These are phyloP conservation scores for Lophotriccus pileatus DNA, from an alignment of 2,797 vertebrate genomes.

Conservation along the genomic window DNA sequence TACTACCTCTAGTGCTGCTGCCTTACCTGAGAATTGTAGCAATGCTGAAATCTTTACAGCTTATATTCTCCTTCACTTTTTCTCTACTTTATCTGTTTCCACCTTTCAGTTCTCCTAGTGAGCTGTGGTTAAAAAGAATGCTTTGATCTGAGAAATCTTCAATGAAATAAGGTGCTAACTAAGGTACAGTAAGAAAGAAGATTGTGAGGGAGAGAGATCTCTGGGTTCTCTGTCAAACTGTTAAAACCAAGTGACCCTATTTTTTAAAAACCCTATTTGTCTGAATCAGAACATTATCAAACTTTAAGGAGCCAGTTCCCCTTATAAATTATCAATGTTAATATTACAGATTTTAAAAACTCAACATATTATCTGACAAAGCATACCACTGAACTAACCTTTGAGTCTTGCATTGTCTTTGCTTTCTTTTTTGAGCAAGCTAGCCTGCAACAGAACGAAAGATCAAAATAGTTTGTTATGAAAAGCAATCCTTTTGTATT, in stretches of 20 bases:
- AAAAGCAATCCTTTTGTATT: neutral
- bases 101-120: neutral
- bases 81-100: too few species aligned
- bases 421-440: neutral
- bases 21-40: too few species aligned
- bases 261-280: neutral
- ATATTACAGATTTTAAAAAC: neutral
- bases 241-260: neutral
- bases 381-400: neutral
- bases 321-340: neutral
- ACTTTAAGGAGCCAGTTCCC: neutral
- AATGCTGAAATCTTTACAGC: too few species aligned
- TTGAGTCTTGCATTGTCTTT: neutral
- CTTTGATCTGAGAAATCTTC: neutral
- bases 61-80: too few species aligned
- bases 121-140: neutral
- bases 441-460: neutral
- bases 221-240: neutral
- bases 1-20: neutral
- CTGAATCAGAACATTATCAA: neutral
- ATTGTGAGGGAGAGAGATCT: neutral
- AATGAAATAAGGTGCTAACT: neutral
- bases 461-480: neutral
- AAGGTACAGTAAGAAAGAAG: neutral
- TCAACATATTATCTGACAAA: neutral